Percentiles rank a stretch among this genome's conserved stretches.
phyloP scores from a whole-genome alignment of 1,140 invertebrate genomes.

The Agrypnia vestita region DNA sequence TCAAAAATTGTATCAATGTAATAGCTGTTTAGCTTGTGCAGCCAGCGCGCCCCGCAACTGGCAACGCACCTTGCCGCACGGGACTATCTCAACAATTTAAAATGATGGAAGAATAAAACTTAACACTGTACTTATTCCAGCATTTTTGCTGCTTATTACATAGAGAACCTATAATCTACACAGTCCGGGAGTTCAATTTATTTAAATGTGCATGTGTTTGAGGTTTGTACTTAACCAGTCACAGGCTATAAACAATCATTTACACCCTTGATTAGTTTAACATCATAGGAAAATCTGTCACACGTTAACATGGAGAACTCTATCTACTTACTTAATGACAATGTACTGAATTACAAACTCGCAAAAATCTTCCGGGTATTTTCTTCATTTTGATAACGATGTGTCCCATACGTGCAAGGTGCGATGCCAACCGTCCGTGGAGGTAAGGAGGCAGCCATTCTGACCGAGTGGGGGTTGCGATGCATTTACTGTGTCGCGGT shows the following conservation, averaged over 20 bases:
- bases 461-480: constrained; percentile 12
- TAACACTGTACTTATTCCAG: background rate
- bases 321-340: background rate
- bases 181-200: background rate
- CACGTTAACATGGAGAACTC: background rate
- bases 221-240: too few relatives aligned
- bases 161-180: background rate
- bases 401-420: background rate
- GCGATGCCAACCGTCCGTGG: background rate
- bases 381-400: background rate
- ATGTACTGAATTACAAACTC: background rate
- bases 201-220: background rate
- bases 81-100: background rate
- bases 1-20: constrained; percentile 52
- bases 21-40: constrained; percentile 35
- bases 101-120: background rate
- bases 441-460: constrained; percentile 49
- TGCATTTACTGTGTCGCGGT: background rate
- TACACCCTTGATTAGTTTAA: too few relatives aligned
- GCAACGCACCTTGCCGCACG: background rate
- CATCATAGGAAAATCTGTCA: background rate
- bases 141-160: background rate
- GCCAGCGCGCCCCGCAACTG: constrained; percentile 39
- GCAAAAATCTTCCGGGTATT: background rate
- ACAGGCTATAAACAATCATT: too few relatives aligned